These are phyloP conservation scores for Plotosus lineatus DNA, from an alignment of 2,113 vertebrate genomes.

Conservation along the genomic window DNA sequence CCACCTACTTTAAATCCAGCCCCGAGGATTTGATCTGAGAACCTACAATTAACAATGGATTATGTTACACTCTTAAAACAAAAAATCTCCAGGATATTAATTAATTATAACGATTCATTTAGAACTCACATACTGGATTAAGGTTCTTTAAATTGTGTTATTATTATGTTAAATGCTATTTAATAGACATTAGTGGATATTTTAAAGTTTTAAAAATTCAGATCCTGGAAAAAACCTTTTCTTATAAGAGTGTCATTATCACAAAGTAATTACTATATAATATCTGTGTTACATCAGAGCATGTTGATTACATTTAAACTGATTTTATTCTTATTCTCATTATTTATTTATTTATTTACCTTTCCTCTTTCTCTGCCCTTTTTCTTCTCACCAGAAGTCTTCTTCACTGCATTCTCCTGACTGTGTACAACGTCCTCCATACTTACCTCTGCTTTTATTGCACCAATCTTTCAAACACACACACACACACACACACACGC, in stretches of 20 bases:
- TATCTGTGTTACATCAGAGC: not conserved
- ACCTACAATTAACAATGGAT: not conserved
- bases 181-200: not conserved
- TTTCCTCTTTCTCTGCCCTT: constrained; percentile 71
- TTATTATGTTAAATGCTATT: not conserved
- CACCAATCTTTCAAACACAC: constrained; percentile 56
- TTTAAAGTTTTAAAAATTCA: not conserved
- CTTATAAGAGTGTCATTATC: constrained; percentile 3
- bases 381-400: constrained; percentile 68
- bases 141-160: not conserved
- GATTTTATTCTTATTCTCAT: too few species aligned
- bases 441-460: constrained; percentile 55
- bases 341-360: too few species aligned
- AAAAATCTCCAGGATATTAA: not conserved
- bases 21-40: not conserved
- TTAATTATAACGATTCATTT: not conserved
- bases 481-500: constrained; percentile 10
- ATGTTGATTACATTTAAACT: not conserved
- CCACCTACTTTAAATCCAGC: not conserved
- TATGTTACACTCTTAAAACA: constrained; percentile 17
- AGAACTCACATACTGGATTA: not conserved
- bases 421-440: constrained; percentile 60
- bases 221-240: not conserved
- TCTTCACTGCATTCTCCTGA: constrained; percentile 64
- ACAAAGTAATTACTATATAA: not conserved